Conservation (phyloP, 2,888 invertebrate species). For the Drosophila anomalata region DNA sequence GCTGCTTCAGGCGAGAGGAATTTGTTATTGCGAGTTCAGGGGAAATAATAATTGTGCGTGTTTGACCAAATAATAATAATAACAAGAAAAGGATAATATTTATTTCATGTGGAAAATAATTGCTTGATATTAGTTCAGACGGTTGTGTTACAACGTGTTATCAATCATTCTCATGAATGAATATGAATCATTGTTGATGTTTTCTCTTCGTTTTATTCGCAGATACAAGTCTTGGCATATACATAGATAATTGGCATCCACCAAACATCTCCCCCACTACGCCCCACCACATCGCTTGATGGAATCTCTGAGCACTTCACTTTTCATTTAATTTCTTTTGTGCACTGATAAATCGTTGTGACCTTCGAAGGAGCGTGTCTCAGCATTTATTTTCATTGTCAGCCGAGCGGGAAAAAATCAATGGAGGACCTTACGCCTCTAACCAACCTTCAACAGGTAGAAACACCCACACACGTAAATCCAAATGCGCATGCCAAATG, state of each 20-base stretch:
- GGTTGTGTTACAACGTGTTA: slow-evolving; percentile 10
- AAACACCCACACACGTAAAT: slow-evolving; percentile 6
- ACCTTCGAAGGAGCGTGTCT: slow-evolving; percentile 57
- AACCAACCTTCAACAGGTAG: slow-evolving; percentile 76
- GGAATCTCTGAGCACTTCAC: slow-evolving; percentile 4
- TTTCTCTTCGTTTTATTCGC: slow-evolving; percentile 20
- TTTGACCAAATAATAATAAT: background rate
- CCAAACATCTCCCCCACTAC: slow-evolving; percentile 1
- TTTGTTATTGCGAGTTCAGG: slow-evolving; percentile 20
- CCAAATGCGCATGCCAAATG: slow-evolving; percentile 16
- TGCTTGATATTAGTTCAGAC: background rate
- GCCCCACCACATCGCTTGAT: slow-evolving; percentile 8
- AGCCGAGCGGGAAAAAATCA: slow-evolving; percentile 64
- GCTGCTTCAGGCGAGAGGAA: slow-evolving; percentile 8
- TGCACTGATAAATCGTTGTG: slow-evolving; percentile 45
- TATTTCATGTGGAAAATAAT: background rate
- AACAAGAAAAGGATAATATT: background rate
- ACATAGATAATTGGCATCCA: slow-evolving; percentile 39
- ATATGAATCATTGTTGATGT: slow-evolving; percentile 39
- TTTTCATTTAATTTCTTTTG: slow-evolving; percentile 20
- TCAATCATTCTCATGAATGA: slow-evolving; percentile 16
- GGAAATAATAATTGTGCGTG: slow-evolving; percentile 17
- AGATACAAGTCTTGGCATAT: slow-evolving; percentile 16
- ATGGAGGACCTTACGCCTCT: slow-evolving; percentile 79
- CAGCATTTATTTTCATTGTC: slow-evolving; percentile 56